phyloP scores from a whole-genome alignment of 2,888 invertebrate genomes.

The Ernsta delagoae region DNA sequence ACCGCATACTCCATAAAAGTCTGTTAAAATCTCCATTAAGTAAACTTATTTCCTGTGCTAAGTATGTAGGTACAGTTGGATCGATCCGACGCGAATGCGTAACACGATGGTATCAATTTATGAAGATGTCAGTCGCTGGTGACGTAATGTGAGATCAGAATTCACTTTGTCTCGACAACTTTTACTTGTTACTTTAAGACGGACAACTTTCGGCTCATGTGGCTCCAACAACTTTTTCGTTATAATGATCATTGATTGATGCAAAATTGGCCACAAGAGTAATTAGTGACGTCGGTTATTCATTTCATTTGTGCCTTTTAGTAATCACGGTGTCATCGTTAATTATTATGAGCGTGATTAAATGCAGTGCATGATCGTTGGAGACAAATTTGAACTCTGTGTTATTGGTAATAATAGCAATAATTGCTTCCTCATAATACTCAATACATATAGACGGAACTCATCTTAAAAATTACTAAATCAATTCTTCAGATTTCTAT shows the following conservation, averaged over 20 bases:
- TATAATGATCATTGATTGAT: constrained; percentile 26
- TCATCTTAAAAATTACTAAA: neutral
- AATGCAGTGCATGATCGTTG: neutral
- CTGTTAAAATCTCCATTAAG: too few species aligned
- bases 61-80: too few species aligned
- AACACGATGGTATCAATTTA: too few species aligned
- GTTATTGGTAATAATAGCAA: neutral
- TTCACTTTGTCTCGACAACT: constrained; percentile 44
- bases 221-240: constrained; percentile 26
- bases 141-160: too few species aligned
- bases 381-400: neutral
- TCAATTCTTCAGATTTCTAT: neutral
- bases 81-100: too few species aligned
- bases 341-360: neutral
- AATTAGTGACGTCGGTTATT: constrained; percentile 18
- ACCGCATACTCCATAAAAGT: too few species aligned
- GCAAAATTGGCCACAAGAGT: constrained; percentile 19
- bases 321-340: neutral
- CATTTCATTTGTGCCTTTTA: neutral
- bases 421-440: neutral
- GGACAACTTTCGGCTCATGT: constrained; percentile 21
- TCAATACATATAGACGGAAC: neutral
- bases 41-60: too few species aligned
- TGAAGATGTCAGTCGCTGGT: too few species aligned
- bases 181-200: constrained; percentile 41